Conservation (phyloP, 2,113 vertebrate species). For the Cephalopterus ornatus region DNA sequence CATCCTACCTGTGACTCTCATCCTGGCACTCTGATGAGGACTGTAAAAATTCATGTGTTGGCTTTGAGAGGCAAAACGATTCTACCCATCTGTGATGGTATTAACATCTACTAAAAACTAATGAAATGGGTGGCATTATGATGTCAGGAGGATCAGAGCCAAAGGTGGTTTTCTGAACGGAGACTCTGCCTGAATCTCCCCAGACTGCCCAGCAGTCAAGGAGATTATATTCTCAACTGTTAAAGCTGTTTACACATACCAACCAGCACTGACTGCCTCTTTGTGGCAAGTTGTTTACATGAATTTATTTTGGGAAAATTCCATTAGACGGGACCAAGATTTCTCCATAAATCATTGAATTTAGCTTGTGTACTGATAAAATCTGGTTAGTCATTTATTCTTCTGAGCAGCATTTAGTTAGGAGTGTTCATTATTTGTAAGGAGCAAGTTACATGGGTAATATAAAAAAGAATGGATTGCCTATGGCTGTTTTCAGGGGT, state of each 20-base stretch:
- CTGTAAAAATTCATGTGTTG: not conserved
- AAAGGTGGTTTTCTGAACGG: conserved; percentile 79
- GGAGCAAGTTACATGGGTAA: conserved; percentile 24
- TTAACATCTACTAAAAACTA: conserved; percentile 47
- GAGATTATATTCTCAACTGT: conserved; percentile 92
- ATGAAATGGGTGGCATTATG: conserved; percentile 75
- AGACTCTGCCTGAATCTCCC: conserved; percentile 76
- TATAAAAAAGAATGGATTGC: conserved; percentile 51
- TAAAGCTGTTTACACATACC: conserved; percentile 91
- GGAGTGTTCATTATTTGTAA: conserved; percentile 55
- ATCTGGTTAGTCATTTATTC: conserved; percentile 84
- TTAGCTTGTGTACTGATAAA: conserved; percentile 91
- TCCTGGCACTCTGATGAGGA: not conserved
- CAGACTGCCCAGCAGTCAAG: conserved; percentile 80
- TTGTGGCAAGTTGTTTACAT: conserved; percentile 96
- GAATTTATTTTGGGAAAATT: conserved; percentile 98
- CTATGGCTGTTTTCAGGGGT: conserved; percentile 43
- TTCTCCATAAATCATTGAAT: conserved; percentile 95
- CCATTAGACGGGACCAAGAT: conserved; percentile 88
- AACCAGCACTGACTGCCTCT: conserved; percentile 91
- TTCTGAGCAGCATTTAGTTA: conserved; percentile 70
- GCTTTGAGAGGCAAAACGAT: conserved; percentile 25
- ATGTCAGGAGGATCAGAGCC: conserved; percentile 79
- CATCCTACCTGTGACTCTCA: not conserved
- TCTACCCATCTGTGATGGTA: conserved; percentile 49